Evolutionary conservation across 2,797 vertebrate species (phyloP).

Genomic region (Calcarius lapponicus): DNA sequence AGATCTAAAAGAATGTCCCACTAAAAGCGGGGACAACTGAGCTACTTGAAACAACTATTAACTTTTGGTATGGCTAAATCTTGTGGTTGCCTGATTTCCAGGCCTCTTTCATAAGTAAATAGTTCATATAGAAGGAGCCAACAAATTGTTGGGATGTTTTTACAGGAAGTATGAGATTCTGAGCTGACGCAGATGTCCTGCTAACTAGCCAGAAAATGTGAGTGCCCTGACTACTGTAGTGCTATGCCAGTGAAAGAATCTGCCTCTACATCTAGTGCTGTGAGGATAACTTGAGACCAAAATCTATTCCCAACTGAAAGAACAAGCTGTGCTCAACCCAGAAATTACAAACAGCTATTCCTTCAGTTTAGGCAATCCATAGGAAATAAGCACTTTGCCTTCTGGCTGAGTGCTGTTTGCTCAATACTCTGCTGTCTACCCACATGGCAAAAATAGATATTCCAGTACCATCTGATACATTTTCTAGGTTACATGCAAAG

Average conservation of each 20-base stretch:
- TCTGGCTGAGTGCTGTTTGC: neutral
- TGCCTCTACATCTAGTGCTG: neutral
- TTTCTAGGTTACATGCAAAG: neutral
- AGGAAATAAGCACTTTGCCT: neutral
- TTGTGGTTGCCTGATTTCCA: neutral
- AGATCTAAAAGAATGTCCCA: neutral
- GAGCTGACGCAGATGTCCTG: neutral
- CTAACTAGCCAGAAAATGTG: neutral
- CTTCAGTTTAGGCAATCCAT: neutral
- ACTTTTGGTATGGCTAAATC: neutral
- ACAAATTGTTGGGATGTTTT: constrained; percentile 30
- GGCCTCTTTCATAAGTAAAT: neutral
- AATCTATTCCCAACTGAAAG: neutral
- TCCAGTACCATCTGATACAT: neutral
- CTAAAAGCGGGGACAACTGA: neutral
- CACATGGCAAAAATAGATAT: neutral
- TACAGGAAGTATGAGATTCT: neutral
- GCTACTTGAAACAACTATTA: neutral
- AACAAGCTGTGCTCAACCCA: neutral
- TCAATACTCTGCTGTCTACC: neutral
- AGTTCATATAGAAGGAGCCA: neutral
- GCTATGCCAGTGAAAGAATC: neutral
- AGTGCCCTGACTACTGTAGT: neutral
- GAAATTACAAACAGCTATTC: neutral
- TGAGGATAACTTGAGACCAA: neutral